phyloP scores from a whole-genome alignment of 2,888 invertebrate genomes.

The Antitype chi region DNA sequence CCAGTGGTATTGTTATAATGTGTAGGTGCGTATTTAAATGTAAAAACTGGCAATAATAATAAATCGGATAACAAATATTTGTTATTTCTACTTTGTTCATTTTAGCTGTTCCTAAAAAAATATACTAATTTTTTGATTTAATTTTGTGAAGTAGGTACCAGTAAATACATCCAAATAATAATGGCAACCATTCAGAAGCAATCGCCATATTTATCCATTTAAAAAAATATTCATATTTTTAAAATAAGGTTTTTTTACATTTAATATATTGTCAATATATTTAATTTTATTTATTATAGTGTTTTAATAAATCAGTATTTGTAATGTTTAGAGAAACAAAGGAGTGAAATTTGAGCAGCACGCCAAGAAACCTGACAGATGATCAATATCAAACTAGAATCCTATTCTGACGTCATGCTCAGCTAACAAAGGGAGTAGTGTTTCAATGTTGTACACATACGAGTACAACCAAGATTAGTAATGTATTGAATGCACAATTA shows the following conservation, averaged over 20 bases:
- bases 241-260: not conserved
- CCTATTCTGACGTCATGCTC: not conserved
- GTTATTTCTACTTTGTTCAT: not conserved
- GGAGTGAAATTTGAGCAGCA: not conserved
- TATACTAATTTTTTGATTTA: not conserved
- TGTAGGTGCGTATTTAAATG: not conserved
- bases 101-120: not conserved
- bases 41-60: not conserved
- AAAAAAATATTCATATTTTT: not conserved
- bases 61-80: not conserved
- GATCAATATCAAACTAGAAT: not conserved
- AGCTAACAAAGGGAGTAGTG: slow-evolving; percentile 10
- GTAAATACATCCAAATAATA: not conserved
- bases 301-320: not conserved
- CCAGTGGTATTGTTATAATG: not conserved
- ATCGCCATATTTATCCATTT: not conserved
- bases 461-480: not conserved
- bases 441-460: not conserved
- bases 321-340: not conserved
- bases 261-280: not conserved
- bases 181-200: not conserved
- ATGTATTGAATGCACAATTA: not conserved
- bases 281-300: not conserved
- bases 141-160: too few species aligned
- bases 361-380: slow-evolving; percentile 1